Conservation (phyloP, 92 coral and sea anemone genomes). For the Epizoanthus illoricatus region DNA sequence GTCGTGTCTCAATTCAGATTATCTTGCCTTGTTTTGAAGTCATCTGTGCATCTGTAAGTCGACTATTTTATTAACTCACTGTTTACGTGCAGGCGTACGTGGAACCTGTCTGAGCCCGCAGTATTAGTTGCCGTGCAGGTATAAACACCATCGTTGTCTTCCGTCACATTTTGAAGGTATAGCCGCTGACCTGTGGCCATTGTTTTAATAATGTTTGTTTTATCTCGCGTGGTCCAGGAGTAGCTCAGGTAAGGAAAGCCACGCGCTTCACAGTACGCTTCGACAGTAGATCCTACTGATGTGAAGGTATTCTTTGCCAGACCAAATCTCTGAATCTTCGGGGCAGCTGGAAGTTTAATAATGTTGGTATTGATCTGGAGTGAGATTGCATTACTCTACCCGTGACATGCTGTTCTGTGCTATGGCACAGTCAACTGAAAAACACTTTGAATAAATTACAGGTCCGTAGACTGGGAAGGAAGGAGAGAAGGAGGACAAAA, state of each 20-base stretch:
- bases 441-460: no score
- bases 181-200: slow-evolving; percentile 18
- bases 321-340: slow-evolving; percentile 6
- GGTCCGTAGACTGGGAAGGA: no score
- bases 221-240: slow-evolving; percentile 4
- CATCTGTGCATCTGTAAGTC: no score
- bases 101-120: slow-evolving; percentile 17
- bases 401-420: no score
- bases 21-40: no score
- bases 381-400: no score
- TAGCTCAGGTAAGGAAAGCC: slow-evolving; percentile 33
- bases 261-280: slow-evolving; percentile 19
- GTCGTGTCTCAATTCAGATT: no score
- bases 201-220: background rate
- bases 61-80: slow-evolving; percentile 1
- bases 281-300: background rate
- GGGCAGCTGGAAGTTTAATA: background rate
- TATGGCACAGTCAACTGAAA: no score
- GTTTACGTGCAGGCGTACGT: slow-evolving; percentile 7
- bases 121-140: slow-evolving; percentile 24
- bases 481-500: no score
- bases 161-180: background rate
- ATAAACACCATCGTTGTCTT: slow-evolving; percentile 19
- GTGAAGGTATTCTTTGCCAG: slow-evolving; percentile 4
- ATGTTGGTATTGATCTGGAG: no score